These are phyloP conservation scores for Aphaenogaster rudis DNA, from an alignment of 1,140 invertebrate genomes.

Conservation along the genomic window DNA sequence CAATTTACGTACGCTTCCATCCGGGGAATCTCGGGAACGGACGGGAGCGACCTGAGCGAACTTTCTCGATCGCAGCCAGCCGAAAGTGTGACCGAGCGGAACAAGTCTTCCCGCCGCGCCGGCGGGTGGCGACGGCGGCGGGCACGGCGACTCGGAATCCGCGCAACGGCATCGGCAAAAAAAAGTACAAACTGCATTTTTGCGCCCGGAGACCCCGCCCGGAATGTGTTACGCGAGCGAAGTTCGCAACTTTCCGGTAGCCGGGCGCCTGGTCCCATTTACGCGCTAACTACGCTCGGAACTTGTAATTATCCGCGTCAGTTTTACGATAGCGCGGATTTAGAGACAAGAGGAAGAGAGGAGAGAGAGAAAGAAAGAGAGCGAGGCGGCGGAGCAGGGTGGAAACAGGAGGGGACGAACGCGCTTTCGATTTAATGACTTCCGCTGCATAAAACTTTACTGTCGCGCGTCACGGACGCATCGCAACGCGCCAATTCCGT, in stretches of 20 bases:
- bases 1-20: conserved; percentile 37
- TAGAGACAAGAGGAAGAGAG: conserved; percentile 29
- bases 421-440: conserved; percentile 67
- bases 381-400: background rate
- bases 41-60: conserved; percentile 1
- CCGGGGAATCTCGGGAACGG: background rate
- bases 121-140: background rate
- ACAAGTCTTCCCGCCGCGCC: conserved; percentile 4
- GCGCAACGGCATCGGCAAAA: conserved; percentile 7
- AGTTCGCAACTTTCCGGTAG: conserved; percentile 56
- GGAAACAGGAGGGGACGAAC: background rate
- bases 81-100: conserved; percentile 30
- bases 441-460: conserved; percentile 56
- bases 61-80: conserved; percentile 44
- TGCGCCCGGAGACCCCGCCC: conserved; percentile 2
- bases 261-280: conserved; percentile 53
- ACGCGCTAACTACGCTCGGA: conserved; percentile 62
- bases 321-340: conserved; percentile 70
- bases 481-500: background rate
- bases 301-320: conserved; percentile 70
- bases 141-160: conserved; percentile 15
- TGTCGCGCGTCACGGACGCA: conserved; percentile 11
- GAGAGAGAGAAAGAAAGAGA: too few species aligned
- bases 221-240: conserved; percentile 37
- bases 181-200: conserved; percentile 20